Evolutionary conservation across 2,113 vertebrate genomes (phyloP), one percentile per base, ranked within the genome.

Genomic region (Rhinichthys klamathensis): DNA sequence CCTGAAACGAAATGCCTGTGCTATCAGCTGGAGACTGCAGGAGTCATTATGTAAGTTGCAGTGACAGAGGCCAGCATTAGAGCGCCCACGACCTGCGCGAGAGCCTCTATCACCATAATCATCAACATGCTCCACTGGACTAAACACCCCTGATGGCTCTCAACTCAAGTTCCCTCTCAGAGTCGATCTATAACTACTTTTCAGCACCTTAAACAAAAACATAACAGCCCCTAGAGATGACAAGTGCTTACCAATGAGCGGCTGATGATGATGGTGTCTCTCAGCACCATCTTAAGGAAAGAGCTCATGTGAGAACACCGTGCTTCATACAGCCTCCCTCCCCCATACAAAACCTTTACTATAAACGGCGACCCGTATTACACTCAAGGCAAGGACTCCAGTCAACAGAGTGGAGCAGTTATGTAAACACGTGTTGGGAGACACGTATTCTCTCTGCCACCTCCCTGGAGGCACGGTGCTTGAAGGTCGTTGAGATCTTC

Each of bases 361-460:
- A 65, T 80, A 54, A 81, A 69, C 25, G 10, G 44, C 25, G 61
- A 51, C 61, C 61, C 3, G 18, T 69, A 67, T 81, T 81, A 81
- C 41, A 69, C 79, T 35, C 8, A 44, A 81, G 60, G 79, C 41
- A 69, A 69, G 44, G 79, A 49, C 79, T 67, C 61, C n/a, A 27
- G 79, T 69, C 79, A 69, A 10, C 67, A 83, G 70, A 82, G 87
- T 88, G 85, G 69, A 15, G 75, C 82, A 23, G 61, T 92, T 92
- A 91, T 89, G 86, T 91, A 92, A 93, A 90, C 85, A 6, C 84
- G 87, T 90, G 89, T 87, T 54, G 15, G 83, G 63, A 80, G 90
- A 87, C 75, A 83, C 89, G 15, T 92, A 91, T 92, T 89, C 88
- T 82, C 83, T 60, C 75, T 84, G 86, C 86, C 89, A 87, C 83